These are phyloP conservation scores for Papilio polytes DNA, from an alignment of 1,140 invertebrate genomes.

Conservation along the genomic window DNA sequence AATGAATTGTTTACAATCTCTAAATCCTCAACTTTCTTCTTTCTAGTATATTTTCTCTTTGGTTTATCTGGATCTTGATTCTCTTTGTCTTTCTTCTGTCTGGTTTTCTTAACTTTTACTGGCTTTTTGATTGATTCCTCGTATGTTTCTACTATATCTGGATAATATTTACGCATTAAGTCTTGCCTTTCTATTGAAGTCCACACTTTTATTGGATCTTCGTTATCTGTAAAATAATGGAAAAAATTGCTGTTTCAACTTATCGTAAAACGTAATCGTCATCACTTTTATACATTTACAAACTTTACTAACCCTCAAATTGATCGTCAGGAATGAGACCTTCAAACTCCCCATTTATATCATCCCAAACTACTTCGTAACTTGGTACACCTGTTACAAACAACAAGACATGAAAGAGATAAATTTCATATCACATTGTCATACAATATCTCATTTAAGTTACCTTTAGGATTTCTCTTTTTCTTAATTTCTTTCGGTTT, in stretches of 20 bases:
- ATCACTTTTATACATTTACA: constrained; percentile 28
- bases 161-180: constrained; percentile 87
- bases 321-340: constrained; percentile 85
- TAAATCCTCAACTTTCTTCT: constrained; percentile 61
- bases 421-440: background rate
- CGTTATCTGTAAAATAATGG: constrained; percentile 71
- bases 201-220: constrained; percentile 82
- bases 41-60: constrained; percentile 73
- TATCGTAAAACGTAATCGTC: background rate
- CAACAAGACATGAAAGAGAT: background rate
- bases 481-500: constrained; percentile 68
- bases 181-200: constrained; percentile 88
- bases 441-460: background rate
- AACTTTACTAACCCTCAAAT: constrained; percentile 67
- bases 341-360: constrained; percentile 83
- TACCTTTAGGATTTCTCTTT: constrained; percentile 85
- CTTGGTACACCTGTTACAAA: constrained; percentile 84
- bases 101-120: constrained; percentile 84
- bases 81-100: constrained; percentile 71
- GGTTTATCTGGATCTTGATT: constrained; percentile 74
- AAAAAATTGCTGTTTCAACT: background rate
- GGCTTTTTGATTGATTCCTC: constrained; percentile 83
- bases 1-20: constrained; percentile 59
- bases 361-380: constrained; percentile 89
- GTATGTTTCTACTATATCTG: constrained; percentile 83